Evolutionary conservation across 2,888 invertebrate species (phyloP), one percentile per base, ranked within the genome.

Genomic region (Callosobruchus maculatus): DNA sequence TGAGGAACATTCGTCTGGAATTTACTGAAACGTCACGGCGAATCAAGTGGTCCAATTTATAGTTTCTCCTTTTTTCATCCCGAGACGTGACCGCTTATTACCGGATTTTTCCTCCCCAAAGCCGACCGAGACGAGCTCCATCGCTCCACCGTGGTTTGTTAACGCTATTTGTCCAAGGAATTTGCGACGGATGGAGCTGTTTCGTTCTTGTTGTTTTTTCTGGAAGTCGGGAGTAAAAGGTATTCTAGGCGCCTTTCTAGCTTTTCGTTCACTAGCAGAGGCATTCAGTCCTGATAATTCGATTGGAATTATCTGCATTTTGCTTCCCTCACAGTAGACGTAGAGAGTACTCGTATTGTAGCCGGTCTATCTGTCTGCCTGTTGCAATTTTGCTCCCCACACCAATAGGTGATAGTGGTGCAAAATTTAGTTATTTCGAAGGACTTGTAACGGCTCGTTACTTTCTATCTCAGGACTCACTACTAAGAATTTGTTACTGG

Each of bases 1-100:
- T 80, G 79, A 83, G 82, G 82, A 82, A 82, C 83, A 82, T 81
- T 82, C 82, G 80, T 81, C 79, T 78, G 81, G 82, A 83, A 84
- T 85, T 83, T 82, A 82, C 82, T 81, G 79, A 79, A 78, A 81
- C 81, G 82, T 81, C 83, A 80, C 79, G 81, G 81, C 78, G 78
- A 80, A 80, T 80, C 79, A 84, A 81, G 82, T 80, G 80, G 80
- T 76, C 81, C 83, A 81, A 82, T 83, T 82, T 82, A 81, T 82
- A 82, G 79, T 80, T 80, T 80, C 80, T 80, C 73, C 72, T 31
- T 71, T 31, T 26, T 26, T 30, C 70, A 26, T n/a, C 20, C 70
- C 0, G 21, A 26, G 70, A 71, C 71, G 71, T 71, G 71, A 71
- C 71, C 21, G 71, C 71, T 49, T 31, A 30, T 20, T n/a, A 20